Evolutionary conservation across 2,113 vertebrate genomes (phyloP), one percentile per base, ranked within the genome.

Genomic region (Perca schrenkii): DNA sequence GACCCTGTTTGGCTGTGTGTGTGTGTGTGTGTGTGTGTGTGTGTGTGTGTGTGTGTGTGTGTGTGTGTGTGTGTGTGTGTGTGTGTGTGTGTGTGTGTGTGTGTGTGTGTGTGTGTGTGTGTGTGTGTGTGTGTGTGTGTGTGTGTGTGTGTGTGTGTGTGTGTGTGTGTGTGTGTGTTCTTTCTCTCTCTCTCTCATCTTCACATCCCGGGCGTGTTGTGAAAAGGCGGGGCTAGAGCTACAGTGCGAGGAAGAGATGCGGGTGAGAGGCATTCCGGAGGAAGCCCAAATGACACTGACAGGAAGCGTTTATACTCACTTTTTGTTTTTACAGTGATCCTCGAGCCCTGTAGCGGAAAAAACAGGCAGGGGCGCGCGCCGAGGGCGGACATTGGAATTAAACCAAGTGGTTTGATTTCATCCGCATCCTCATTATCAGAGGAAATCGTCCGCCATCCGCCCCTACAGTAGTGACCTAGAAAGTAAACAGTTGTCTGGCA

Each of bases 241-340:
- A 11, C 40, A 11, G 40, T 43, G 25, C 4, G 53, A 70, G 85
- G 58, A 79, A 22, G 75, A 75, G 69, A 69, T 74, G 77, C 22
- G 0, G 6, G 49, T 1, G 6, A 65, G 17, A 21, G 53, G 5
- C 54, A 16, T 17, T 7, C 4, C 57, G 10, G 12, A 79, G 52
- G 83, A 76, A 80, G 54, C 70, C 53, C 22, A 66, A 43, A 56
- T 28, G 13, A 36, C 47, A 3, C 43, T 25, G 4, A 58, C 14
- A 84, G 72, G 83, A 77, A 77, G 53, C 54, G 8, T n/a, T 36
- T 3, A 17, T 7, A n/a, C 14, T n/a, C 8, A 22, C 25, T 8
- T 21, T 31, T 31, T 31, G 0, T 34, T 34, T 34, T 25, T 3
- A 56, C 16, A 14, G 5, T 19, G 15, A 50, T 15, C 0, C 6